A percentile compares a stretch with the other conserved stretches of the same genome.
Evolutionary conservation across 2,797 vertebrate species (phyloP).

Genomic region (Xenops minutus): DNA sequence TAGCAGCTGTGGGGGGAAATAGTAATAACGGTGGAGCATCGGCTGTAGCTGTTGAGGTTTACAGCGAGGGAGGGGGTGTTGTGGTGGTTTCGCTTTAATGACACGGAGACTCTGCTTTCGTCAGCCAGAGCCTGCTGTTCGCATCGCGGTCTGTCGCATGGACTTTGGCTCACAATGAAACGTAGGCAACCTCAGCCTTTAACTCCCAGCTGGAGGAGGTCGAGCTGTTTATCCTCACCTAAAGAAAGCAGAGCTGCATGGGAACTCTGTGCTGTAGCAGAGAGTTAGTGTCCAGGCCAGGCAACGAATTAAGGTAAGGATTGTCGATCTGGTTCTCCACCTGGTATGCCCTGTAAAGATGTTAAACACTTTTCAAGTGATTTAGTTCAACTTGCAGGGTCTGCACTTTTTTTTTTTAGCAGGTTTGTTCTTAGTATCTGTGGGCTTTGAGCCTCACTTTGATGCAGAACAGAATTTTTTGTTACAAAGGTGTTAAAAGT

Average conservation of each 20-base stretch:
- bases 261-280: background rate
- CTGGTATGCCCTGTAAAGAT: rapidly evolving
- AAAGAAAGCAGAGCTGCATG: background rate
- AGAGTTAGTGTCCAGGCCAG: background rate
- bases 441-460: background rate
- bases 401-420: rapidly evolving
- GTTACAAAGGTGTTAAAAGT: rapidly evolving
- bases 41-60: background rate
- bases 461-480: background rate
- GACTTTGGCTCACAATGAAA: background rate
- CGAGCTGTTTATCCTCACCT: background rate
- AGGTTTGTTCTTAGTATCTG: background rate
- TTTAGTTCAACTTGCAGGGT: background rate
- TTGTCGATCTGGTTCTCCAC: background rate
- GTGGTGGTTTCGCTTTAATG: background rate
- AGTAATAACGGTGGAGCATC: background rate
- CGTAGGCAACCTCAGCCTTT: background rate
- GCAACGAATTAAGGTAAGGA: background rate
- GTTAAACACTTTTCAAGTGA: background rate
- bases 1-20: background rate
- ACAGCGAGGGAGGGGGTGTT: rapidly evolving
- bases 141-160: background rate
- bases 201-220: background rate
- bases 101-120: background rate
- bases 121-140: background rate